Conservation (phyloP, 2,113 vertebrate species). For the Crotophaga sulcirostris region DNA sequence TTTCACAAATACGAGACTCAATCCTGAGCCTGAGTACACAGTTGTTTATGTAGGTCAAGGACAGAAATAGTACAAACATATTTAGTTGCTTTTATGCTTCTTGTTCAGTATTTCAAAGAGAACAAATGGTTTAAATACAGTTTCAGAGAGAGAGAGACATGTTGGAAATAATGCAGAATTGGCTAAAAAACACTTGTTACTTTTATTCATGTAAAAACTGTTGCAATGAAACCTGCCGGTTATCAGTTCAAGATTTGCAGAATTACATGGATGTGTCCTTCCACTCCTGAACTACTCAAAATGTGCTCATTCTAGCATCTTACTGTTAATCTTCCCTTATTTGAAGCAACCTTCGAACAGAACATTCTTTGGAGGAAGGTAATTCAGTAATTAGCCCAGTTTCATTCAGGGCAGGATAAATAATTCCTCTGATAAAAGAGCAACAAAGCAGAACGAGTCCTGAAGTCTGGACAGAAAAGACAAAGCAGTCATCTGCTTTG, state of each 20-base stretch:
- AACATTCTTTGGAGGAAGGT: neutral
- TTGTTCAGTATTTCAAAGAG: neutral
- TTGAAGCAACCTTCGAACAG: neutral
- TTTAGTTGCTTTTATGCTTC: neutral
- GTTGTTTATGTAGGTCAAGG: conserved; percentile 17
- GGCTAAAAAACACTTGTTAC: neutral
- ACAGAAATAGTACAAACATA: neutral
- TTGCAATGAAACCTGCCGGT: neutral
- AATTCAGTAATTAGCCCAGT: neutral
- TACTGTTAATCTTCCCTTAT: neutral
- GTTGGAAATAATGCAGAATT: neutral
- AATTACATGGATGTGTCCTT: neutral
- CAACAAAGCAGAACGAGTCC: neutral
- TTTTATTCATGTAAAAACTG: neutral
- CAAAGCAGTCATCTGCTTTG: neutral
- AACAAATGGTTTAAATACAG: neutral
- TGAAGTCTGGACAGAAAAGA: neutral
- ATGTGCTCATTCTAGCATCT: neutral
- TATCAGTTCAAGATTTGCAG: neutral
- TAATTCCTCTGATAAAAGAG: neutral
- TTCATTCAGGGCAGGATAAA: neutral
- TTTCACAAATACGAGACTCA: neutral
- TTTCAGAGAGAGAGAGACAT: neutral
- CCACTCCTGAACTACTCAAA: neutral
- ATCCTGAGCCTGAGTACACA: neutral